Conservation (phyloP, 2,797 vertebrate species). For the Orientallactaga sibirica region DNA sequence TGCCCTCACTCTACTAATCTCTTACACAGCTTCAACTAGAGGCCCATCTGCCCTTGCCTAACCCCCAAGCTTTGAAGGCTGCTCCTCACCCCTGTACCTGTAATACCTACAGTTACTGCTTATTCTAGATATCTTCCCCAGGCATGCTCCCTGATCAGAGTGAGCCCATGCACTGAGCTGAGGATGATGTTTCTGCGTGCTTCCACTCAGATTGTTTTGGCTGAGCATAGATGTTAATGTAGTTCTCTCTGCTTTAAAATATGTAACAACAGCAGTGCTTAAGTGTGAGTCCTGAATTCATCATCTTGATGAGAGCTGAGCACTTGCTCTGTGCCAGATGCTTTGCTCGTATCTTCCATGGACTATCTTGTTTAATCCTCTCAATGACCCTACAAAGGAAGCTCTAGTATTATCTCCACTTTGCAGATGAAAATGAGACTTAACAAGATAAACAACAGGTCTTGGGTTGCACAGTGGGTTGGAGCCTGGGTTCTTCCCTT, state of each 20-base stretch:
- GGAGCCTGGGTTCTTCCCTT: accelerated
- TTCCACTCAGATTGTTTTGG: background rate
- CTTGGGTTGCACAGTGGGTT: background rate
- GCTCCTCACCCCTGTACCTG: background rate
- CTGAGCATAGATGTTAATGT: background rate
- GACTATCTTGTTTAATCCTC: constrained; percentile 32
- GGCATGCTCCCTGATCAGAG: background rate
- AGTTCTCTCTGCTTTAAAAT: background rate
- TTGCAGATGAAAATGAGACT: constrained; percentile 20
- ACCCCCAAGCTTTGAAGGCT: background rate
- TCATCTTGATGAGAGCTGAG: constrained; percentile 13
- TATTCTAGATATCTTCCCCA: background rate
- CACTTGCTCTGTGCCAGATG: background rate
- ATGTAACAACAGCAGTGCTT: background rate
- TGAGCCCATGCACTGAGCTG: background rate
- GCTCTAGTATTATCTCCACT: background rate
- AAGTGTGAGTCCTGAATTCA: background rate
- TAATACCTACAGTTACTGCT: background rate
- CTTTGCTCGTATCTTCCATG: background rate
- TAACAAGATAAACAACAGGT: background rate
- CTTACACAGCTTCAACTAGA: background rate
- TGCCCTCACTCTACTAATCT: background rate
- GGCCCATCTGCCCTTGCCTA: background rate
- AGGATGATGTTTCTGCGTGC: background rate
- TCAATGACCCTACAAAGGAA: background rate